Base-by-base conservation (phyloP, 2,888 invertebrate genomes). In the Fabriciana adippe region DNA sequence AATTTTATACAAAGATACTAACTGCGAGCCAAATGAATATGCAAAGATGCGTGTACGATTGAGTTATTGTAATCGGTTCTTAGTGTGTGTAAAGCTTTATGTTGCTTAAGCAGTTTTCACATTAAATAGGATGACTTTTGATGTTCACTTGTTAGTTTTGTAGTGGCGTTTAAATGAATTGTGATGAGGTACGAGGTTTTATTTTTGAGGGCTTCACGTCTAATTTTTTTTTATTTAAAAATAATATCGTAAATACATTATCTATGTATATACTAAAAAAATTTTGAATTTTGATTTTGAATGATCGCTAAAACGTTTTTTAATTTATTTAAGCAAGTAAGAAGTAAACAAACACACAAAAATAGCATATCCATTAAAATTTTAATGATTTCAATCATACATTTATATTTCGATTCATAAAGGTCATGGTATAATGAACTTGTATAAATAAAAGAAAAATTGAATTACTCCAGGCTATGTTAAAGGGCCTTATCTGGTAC, bases 1-100 rank as follows among this genome's bases (percentile, higher is more conserved):
- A 91, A 92, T 92, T 91, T 92, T 88, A 92, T 92, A 92, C 91
- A 90, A 91, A 89, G 91, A 92, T 91, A 92, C 90, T 87, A 87
- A 90, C 83, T 87, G 85, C 87, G 81, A 84, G 79, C 79, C 84
- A 84, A 89, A 92, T 92, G 92, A 92, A 92, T 92, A 92, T 92
- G 92, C 92, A 92, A 89, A 86, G 79, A 81, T 81, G 83, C 81
- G 84, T 81, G 79, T 89, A 78, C 81, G 85, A 91, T 91, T 91
- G 92, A 90, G 91, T 91, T 92, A 92, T 92, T 91, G 92, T 90
- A 80, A 81, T 82, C 75, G 60, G 61, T 55, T 68, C 75, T 16
- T 55, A 56, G 89, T 88, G 89, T 87, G 89, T 76, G 83, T 76
- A 66, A 56, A 69, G 54, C 72, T 64, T 73, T 73, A 74, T 66